These are phyloP conservation scores for Liasis olivaceus DNA, from an alignment of 2,797 vertebrate species.

Conservation along the genomic window DNA sequence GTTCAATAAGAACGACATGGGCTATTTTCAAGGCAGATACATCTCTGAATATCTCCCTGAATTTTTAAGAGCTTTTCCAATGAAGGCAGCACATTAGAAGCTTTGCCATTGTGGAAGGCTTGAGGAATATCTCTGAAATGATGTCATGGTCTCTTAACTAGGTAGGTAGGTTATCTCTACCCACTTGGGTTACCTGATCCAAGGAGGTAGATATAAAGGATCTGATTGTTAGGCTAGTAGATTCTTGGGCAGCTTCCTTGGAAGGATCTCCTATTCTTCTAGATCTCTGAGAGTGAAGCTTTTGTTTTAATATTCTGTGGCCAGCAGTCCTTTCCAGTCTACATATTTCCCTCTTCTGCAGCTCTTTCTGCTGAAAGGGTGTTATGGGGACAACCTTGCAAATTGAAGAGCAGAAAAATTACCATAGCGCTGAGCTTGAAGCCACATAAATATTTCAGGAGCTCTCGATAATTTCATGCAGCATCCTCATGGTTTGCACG, in stretches of 20 bases:
- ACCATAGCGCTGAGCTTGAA: background rate
- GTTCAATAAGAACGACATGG: too few relatives aligned
- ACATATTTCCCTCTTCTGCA: background rate
- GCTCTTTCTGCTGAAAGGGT: background rate
- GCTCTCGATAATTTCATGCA: constrained; percentile 1
- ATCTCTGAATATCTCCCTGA: too few relatives aligned
- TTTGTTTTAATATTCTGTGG: background rate
- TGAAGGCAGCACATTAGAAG: too few relatives aligned
- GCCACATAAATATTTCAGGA: constrained; percentile 37
- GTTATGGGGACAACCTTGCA: background rate
- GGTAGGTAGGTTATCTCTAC: background rate
- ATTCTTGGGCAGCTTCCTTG: background rate
- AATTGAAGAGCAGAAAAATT: background rate
- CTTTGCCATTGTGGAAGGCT: too few relatives aligned
- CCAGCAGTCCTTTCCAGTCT: background rate
- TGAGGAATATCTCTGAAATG: too few relatives aligned
- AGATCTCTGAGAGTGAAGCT: too few relatives aligned
- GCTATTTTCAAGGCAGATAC: too few relatives aligned
- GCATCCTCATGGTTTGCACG: constrained; percentile 11
- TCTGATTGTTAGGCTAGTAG: too few relatives aligned
- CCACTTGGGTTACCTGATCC: background rate
- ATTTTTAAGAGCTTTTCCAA: too few relatives aligned
- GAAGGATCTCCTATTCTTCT: background rate
- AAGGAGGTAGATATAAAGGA: background rate
- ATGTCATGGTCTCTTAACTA: background rate